Evolutionary conservation across 2,797 vertebrate genomes (phyloP).

Genomic region (Gymnocypris eckloni): DNA sequence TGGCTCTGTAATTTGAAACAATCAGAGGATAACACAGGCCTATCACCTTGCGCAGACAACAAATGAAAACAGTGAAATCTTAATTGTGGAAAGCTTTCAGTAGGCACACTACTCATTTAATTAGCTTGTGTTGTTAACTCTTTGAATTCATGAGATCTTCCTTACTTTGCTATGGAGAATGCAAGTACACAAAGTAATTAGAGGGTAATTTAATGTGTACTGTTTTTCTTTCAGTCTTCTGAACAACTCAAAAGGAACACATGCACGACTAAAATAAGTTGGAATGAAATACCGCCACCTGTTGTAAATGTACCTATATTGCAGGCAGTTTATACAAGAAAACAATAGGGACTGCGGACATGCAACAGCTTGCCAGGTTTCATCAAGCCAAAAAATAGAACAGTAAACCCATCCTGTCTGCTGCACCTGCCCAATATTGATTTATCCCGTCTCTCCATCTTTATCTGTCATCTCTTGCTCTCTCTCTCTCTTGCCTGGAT

Average conservation of each 20-base stretch:
- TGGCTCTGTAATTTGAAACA: conserved; percentile 14
- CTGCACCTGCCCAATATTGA: conserved; percentile 52
- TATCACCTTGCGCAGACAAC: background rate
- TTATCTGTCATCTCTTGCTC: conserved; percentile 53
- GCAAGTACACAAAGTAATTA: conserved; percentile 33
- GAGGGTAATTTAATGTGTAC: conserved; percentile 30
- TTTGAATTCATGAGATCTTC: background rate
- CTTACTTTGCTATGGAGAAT: background rate
- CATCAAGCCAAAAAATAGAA: conserved; percentile 60
- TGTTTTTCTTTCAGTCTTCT: background rate
- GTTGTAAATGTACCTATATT: conserved; percentile 24
- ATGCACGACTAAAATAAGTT: background rate
- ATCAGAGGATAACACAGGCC: conserved; percentile 7
- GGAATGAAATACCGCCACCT: conserved; percentile 46
- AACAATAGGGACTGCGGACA: conserved; percentile 18
- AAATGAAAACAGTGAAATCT: conserved; percentile 11
- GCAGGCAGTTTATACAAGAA: background rate
- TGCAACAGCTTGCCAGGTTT: conserved; percentile 54
- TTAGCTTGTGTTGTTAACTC: conserved; percentile 7
- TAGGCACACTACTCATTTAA: background rate
- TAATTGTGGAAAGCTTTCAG: background rate
- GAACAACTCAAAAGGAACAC: background rate
- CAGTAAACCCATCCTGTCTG: conserved; percentile 53
- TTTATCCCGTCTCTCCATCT: conserved; percentile 52
- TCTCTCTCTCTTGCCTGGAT: conserved; percentile 24